A percentile compares a stretch with the other conserved stretches of the same genome.
Conservation (phyloP, 2,888 invertebrate species). For the Phengaris arion region DNA sequence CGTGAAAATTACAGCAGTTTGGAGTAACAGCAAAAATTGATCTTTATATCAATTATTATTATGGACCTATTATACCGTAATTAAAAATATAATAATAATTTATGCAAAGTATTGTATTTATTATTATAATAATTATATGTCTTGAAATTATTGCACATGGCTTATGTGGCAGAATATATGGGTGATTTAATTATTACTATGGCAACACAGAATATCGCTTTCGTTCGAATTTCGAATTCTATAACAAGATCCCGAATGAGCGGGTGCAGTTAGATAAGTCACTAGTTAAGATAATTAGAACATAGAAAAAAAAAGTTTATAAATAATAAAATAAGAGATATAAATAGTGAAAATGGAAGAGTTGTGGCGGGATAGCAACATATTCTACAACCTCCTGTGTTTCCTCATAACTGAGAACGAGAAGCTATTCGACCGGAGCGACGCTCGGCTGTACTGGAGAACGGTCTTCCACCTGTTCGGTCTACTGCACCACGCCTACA, state of each 20-base stretch:
- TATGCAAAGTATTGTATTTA: too few species aligned
- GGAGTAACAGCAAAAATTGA: too few species aligned
- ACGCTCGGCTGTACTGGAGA: conserved; percentile 61
- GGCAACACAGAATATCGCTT: neutral
- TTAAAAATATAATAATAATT: neutral
- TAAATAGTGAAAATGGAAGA: conserved; percentile 54
- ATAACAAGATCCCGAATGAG: conserved; percentile 34
- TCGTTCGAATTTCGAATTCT: conserved; percentile 9
- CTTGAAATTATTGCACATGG: too few species aligned
- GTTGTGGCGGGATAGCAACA: conserved; percentile 59
- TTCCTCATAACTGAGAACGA: conserved; percentile 69
- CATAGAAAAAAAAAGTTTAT: too few species aligned
- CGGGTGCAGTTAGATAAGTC: conserved; percentile 34
- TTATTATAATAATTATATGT: too few species aligned
- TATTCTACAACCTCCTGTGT: conserved; percentile 64
- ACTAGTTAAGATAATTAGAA: neutral
- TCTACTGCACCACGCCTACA: conserved; percentile 52
- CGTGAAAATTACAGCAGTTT: too few species aligned
- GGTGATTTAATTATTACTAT: neutral
- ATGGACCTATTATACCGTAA: neutral
- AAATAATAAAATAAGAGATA: neutral
- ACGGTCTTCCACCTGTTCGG: conserved; percentile 58
- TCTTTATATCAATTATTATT: too few species aligned
- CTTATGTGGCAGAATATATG: neutral
- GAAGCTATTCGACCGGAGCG: conserved; percentile 63